Percentiles rank a stretch among this genome's conserved stretches.
Evolutionary conservation across 2,113 vertebrate species (phyloP).

Genomic region (Sphyrna mokarran): DNA sequence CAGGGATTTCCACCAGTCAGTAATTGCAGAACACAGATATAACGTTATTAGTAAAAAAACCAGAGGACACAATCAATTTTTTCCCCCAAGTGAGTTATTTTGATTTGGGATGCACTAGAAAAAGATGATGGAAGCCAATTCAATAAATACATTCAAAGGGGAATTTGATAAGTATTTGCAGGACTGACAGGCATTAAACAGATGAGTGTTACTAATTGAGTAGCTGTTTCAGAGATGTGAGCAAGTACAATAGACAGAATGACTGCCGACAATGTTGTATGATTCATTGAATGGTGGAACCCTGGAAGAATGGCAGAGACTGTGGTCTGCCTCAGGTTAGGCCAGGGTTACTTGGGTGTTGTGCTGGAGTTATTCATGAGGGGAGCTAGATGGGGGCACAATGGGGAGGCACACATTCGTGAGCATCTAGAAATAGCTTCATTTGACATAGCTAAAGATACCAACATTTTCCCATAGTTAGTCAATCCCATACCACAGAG

Average conservation of each 20-base stretch:
- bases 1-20: neutral
- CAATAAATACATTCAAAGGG: neutral
- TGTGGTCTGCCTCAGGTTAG: neutral
- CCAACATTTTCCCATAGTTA: neutral
- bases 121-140: neutral
- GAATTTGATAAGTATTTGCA: neutral
- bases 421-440: neutral
- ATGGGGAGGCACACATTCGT: neutral
- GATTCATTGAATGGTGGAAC: neutral
- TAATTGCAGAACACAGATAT: neutral
- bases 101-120: neutral
- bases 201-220: neutral
- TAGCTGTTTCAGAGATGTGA: neutral
- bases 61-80: neutral
- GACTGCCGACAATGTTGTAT: neutral
- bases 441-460: neutral
- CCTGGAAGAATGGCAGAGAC: neutral
- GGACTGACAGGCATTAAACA: neutral
- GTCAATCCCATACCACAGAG: neutral
- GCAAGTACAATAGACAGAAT: neutral
- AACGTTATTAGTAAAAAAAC: neutral
- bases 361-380: neutral
- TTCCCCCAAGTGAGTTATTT: neutral
- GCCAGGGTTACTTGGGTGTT: neutral
- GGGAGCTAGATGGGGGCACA: neutral